phyloP scores from a whole-genome alignment of 1,140 invertebrate genomes.

The Drosophila nannoptera region DNA sequence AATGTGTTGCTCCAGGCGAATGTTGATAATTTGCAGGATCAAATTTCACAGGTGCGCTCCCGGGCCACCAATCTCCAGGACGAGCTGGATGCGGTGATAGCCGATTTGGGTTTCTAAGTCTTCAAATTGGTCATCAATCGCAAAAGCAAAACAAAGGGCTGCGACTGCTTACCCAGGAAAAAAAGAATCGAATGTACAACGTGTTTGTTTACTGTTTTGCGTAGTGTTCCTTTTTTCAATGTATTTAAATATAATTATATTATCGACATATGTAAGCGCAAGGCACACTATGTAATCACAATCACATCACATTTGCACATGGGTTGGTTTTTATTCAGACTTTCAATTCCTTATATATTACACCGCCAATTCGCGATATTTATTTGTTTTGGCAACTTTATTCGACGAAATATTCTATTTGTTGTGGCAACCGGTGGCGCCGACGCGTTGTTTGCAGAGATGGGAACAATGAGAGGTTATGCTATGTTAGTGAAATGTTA shows the following conservation, averaged over 20 bases:
- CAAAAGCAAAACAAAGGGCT: neutral
- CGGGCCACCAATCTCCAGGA: conserved; percentile 87
- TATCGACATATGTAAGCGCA: conserved; percentile 34
- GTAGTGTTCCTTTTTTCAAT: conserved; percentile 66
- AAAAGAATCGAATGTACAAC: conserved; percentile 44
- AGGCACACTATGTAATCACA: conserved; percentile 36
- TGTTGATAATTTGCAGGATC: conserved; percentile 90
- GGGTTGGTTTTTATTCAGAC: neutral
- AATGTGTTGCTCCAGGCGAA: conserved; percentile 91
- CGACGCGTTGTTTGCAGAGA: conserved; percentile 21
- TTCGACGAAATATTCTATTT: conserved; percentile 17
- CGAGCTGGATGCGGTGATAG: conserved; percentile 86
- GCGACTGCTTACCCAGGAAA: conserved; percentile 1
- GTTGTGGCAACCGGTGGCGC: conserved; percentile 47
- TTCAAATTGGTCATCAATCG: neutral
- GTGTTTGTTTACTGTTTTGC: conserved; percentile 61
- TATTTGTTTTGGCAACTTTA: conserved; percentile 2
- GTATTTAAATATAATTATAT: conserved; percentile 62
- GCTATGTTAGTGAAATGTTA: conserved; percentile 21
- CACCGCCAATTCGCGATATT: conserved; percentile 22
- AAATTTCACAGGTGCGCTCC: conserved; percentile 89
- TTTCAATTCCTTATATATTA: conserved; percentile 8
- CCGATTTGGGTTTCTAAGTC: conserved; percentile 74
- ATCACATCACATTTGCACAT: conserved; percentile 9
- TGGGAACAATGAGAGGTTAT: conserved; percentile 4